Base-by-base conservation (phyloP, 2,113 vertebrate species). In the Quiscalus mexicanus region DNA sequence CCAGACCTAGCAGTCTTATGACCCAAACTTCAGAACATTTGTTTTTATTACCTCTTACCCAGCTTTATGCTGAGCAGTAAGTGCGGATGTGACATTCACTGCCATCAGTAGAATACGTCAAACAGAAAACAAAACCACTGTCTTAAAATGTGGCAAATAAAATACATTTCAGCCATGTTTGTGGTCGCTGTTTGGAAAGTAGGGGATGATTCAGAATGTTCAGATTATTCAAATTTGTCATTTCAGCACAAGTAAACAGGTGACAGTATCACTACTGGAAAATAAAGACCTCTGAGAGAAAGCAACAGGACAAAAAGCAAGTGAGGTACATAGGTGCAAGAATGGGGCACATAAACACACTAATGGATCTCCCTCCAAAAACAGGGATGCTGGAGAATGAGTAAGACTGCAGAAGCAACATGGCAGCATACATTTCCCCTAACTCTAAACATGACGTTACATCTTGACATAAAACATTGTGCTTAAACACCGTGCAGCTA, bases 381-480 rank as follows among this genome's bases (percentile, higher is more conserved):
- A 27, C 0, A 39, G 10, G 9, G n/a, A 68, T 42, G 25, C 0
- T 23, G n/a, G 1, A 52, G 22, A 78, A 62, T 9, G 30, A 90
- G 10, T 45, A n/a, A 55, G 53, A 9, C 59, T 30, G 45, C 27
- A 69, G 68, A 50, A 82, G 28, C 58, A 89, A 87, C 80, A 90
- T 76, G 88, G 86, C 75, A 95, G 71, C 64, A 84, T 17, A 12
- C 33, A 12, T 3, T 59, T 18, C 20, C 45, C 19, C 22, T 3
- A 62, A 22, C 27, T 45, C 33, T 35, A 74, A 80, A 39, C 49
- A 56, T 2, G 31, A 77, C 75, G 25, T 5, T 67, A 22, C 58
- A 45, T 5, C 8, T 2, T 14, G 20, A 52, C 49, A 73, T 15
- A 30, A 55, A 73, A 49, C 18, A 55, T 28, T 42, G 35, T 22